Conservation (phyloP, 2,888 invertebrate genomes). For the Euzetes globulus region DNA sequence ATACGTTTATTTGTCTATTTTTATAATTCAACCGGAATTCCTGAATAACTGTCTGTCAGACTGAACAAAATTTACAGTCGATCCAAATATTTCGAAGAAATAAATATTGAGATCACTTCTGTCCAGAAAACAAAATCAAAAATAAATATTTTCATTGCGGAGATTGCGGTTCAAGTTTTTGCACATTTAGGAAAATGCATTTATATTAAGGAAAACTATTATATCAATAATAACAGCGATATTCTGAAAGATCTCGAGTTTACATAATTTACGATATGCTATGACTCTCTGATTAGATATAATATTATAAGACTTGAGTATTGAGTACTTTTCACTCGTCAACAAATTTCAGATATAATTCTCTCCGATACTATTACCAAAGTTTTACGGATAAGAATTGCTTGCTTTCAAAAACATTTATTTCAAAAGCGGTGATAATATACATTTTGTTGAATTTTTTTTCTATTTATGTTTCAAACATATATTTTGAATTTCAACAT, state of each 20-base stretch:
- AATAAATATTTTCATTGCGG: not conserved
- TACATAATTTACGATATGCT: slow-evolving; percentile 9
- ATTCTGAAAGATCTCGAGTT: not conserved
- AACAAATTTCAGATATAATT: not conserved
- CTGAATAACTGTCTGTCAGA: not conserved
- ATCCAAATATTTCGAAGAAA: not conserved
- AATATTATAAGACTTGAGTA: not conserved
- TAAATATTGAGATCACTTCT: not conserved
- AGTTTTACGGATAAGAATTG: too few species aligned
- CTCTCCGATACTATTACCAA: not conserved
- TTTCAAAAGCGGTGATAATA: not conserved
- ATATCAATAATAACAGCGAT: not conserved
- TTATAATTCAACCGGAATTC: not conserved
- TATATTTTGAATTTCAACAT: too few species aligned
- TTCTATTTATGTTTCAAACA: not conserved
- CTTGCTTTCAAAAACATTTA: not conserved
- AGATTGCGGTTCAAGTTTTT: not conserved
- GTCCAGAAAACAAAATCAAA: not conserved
- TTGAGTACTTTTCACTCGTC: not conserved
- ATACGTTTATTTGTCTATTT: not conserved
- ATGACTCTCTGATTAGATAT: not conserved
- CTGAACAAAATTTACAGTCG: not conserved
- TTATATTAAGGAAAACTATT: not conserved
- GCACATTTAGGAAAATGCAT: not conserved
- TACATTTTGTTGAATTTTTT: not conserved